These are phyloP conservation scores for Natator depressus DNA, from an alignment of 2,113 vertebrate genomes.

Conservation along the genomic window DNA sequence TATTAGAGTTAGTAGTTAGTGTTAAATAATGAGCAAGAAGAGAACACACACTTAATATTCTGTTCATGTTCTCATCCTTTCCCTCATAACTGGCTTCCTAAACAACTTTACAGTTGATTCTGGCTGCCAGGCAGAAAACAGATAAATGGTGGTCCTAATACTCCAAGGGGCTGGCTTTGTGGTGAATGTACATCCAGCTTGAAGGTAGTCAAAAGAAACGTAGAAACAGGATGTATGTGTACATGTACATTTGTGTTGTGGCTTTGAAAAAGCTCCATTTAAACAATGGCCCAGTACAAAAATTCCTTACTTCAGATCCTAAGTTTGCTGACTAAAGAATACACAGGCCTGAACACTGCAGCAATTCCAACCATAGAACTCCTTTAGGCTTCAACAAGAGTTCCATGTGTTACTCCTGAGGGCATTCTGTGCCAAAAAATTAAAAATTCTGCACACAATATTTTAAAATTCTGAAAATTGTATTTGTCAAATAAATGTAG, in stretches of 20 bases:
- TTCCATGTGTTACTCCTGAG: too few species aligned
- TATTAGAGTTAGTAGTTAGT: not conserved
- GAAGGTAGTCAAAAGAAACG: not conserved
- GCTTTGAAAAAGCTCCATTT: not conserved
- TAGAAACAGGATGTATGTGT: rapidly evolving
- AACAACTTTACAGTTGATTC: not conserved
- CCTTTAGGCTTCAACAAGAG: not conserved
- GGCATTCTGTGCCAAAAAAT: too few species aligned
- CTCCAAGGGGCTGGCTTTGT: not conserved
- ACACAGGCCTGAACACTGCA: not conserved
- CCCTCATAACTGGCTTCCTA: not conserved
- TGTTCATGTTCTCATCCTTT: not conserved
- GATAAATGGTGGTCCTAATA: not conserved
- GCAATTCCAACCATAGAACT: rapidly evolving
- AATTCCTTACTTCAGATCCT: not conserved
- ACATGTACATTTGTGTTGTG: not conserved
- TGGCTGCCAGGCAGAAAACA: not conserved
- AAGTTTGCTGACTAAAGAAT: not conserved
- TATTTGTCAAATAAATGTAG: too few species aligned
- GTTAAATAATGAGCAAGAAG: not conserved
- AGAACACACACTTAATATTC: not conserved
- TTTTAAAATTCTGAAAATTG: too few species aligned
- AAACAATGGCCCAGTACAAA: not conserved
- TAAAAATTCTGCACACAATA: too few species aligned
- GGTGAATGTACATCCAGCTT: not conserved